These are phyloP conservation scores for Threskiornis aethiopicus DNA, from an alignment of 2,797 vertebrate genomes.

Conservation along the genomic window DNA sequence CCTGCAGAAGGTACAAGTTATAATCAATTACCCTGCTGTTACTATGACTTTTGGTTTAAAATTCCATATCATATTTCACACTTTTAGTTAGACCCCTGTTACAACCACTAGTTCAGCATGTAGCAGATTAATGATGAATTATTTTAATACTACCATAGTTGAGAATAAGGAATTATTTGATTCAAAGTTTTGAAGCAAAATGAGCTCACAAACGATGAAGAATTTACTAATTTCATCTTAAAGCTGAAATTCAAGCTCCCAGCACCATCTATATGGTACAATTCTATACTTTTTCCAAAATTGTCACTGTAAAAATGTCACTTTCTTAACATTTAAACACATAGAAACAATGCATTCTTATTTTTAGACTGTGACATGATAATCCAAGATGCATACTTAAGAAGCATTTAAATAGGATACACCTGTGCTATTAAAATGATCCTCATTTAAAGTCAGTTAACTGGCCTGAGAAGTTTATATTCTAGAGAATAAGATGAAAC, in stretches of 20 bases:
- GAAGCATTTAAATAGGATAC: not conserved
- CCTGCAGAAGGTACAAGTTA: not conserved
- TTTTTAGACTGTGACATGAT: not conserved
- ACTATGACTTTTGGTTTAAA: not conserved
- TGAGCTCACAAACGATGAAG: not conserved
- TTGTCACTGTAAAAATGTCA: not conserved
- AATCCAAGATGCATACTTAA: not conserved
- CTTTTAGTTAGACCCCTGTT: constrained; percentile 77
- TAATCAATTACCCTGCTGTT: not conserved
- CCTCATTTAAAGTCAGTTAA: not conserved
- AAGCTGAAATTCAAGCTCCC: not conserved
- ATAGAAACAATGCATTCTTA: not conserved
- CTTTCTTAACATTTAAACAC: not conserved
- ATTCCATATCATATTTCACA: constrained; percentile 47
- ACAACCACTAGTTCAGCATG: constrained; percentile 73
- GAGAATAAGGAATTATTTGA: not conserved
- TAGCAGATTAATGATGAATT: constrained; percentile 65
- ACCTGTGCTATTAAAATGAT: not conserved
- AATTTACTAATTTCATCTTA: not conserved
- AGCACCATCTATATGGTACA: not conserved
- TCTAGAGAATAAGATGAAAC: not conserved
- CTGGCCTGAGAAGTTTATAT: not conserved
- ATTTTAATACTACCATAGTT: not conserved
- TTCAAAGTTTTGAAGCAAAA: not conserved
- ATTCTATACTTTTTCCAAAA: not conserved